Evolutionary conservation across 1,140 invertebrate species (phyloP), one percentile per base, ranked within the genome.

Genomic region (Conopomorpha cramerella): DNA sequence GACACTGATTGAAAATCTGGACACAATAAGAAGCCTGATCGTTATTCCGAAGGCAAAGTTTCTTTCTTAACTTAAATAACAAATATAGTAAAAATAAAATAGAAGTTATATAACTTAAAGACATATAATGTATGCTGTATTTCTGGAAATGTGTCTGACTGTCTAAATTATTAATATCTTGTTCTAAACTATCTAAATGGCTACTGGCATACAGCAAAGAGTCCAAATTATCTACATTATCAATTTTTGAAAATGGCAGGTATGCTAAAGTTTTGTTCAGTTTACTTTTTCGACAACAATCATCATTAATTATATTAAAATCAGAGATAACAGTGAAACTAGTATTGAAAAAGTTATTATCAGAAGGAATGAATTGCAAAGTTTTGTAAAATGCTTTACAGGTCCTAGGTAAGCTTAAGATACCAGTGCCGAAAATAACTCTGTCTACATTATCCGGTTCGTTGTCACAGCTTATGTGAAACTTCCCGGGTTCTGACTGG

Each of bases 401-500:
- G 8, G 3, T n/a, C 13, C 19, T 17, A 2, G 31, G 31, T 2
- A 33, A 10, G 2, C 7, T 18, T 4, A 33, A n/a, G 1, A 33
- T 17, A 8, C 31, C 31, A 11, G 31, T 33, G 2, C 16, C 31
- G 3, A 33, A 17, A 3, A 33, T 3, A n/a, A 17, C 17, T 2
- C 2, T 12, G 7, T 33, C 17, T 10, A 2, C 8, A 10, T 3
- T 33, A 8, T 33, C 16, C 2, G n/a, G 15, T 2, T 33, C 17
- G 10, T 31, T 38, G 8, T 39, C 16, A 30, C 38, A 39, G 14
- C 1, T 30, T 2, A 39, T 23, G 11, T 29, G 31, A 12, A 16
- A 34, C 13, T 39, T 34, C 2, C 25, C 31, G 3, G 31, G 25
- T 23, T 34, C 31, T 7, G 38, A 39, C n/a, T 30, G 31, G 13